These are phyloP conservation scores for Puma concolor DNA, from an alignment of 2,113 vertebrate genomes.

Conservation along the genomic window DNA sequence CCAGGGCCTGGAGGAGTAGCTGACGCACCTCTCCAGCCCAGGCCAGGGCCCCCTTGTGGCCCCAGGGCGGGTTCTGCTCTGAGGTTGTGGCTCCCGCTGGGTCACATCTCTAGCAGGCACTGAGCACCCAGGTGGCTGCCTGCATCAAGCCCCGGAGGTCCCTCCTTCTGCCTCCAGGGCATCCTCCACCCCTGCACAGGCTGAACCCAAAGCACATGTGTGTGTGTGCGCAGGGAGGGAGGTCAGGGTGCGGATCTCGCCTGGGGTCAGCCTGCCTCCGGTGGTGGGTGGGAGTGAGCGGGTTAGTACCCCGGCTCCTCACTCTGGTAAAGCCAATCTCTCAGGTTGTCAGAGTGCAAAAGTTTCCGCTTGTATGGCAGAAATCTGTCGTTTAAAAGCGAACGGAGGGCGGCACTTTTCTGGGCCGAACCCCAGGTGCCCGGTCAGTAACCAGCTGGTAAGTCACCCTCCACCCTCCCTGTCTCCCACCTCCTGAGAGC, in stretches of 20 bases:
- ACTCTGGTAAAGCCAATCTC: background rate
- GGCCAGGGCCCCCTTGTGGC: background rate
- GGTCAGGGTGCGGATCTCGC: background rate
- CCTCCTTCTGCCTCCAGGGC: background rate
- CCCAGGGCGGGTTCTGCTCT: background rate
- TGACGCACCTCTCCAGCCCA: background rate
- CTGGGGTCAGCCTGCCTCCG: accelerated
- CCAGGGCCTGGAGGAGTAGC: background rate
- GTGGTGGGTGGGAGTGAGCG: background rate
- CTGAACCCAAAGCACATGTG: background rate
- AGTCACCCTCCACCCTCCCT: accelerated
- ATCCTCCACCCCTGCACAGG: too few relatives aligned
- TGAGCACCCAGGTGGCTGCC: background rate
- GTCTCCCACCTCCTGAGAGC: background rate
- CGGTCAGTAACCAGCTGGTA: accelerated
- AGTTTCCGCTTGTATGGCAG: accelerated
- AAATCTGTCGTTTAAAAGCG: accelerated
- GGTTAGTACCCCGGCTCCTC: background rate
- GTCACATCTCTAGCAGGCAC: background rate
- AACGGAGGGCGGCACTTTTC: background rate
- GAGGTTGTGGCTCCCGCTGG: background rate
- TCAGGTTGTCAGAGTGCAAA: background rate
- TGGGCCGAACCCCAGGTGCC: accelerated
- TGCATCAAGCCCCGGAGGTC: too few relatives aligned
- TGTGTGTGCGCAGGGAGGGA: too few relatives aligned